phyloP scores from a whole-genome alignment of 2,797 vertebrate species.

The Amazona finschi region DNA sequence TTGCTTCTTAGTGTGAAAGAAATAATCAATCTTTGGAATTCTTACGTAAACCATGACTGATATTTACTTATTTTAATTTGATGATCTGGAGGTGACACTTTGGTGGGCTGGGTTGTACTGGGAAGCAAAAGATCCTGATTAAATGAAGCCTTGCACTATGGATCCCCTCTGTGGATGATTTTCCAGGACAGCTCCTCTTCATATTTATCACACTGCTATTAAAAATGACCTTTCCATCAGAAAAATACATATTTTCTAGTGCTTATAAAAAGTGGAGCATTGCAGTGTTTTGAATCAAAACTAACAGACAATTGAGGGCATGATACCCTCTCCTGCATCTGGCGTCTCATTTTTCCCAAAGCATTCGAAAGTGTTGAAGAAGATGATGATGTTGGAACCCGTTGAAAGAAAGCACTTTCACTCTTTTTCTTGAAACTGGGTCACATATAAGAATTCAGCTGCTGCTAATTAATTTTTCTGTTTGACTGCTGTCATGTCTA shows the following conservation, averaged over 20 bases:
- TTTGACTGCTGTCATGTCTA: not conserved
- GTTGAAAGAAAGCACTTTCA: not conserved
- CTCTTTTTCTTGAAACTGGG: not conserved
- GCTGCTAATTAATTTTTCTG: conserved; percentile 37
- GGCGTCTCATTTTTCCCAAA: not conserved
- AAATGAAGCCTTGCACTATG: not conserved
- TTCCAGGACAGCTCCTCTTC: not conserved
- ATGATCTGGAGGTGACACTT: not conserved
- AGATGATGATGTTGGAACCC: not conserved
- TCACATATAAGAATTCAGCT: not conserved
- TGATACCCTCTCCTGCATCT: not conserved
- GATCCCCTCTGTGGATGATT: not conserved
- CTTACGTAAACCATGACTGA: not conserved
- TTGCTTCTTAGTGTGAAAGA: not conserved
- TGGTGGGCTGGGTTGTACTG: not conserved
- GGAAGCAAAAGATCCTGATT: not conserved
- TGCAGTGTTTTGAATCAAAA: not conserved
- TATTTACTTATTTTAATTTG: not conserved
- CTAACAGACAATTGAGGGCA: not conserved
- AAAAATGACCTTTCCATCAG: not conserved
- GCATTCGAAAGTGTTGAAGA: not conserved
- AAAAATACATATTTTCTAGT: not conserved
- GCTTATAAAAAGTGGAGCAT: not conserved
- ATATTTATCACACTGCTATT: not conserved
- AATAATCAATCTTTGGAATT: not conserved